Percentiles rank a stretch among this genome's conserved stretches.
These are phyloP conservation scores for Exaiptasia diaphana DNA, from an alignment of 64 coral and sea anemone species.

Conservation along the genomic window DNA sequence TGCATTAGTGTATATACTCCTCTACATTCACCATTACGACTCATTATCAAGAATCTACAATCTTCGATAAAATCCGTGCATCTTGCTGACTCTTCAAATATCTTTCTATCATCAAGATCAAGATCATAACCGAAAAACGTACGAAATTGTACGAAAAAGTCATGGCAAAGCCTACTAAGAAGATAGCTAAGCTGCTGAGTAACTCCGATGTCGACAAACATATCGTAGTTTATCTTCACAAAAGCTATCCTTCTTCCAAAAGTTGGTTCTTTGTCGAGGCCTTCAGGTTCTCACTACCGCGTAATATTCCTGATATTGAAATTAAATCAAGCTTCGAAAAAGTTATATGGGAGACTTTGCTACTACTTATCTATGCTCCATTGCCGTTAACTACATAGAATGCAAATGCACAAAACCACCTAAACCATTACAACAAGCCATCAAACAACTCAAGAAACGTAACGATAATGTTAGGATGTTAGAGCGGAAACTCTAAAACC, in stretches of 20 bases:
- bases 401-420: not conserved
- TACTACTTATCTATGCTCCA: not conserved
- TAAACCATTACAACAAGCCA: not conserved
- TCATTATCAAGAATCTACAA: no score
- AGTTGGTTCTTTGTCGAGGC: not conserved
- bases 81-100: not conserved
- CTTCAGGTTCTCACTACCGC: not conserved
- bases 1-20: no score
- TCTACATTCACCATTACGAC: no score
- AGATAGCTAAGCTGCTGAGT: constrained; percentile 1
- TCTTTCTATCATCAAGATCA: not conserved
- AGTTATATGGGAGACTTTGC: not conserved
- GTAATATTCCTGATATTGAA: not conserved
- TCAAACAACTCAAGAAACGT: not conserved
- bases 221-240: not conserved
- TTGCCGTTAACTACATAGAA: not conserved
- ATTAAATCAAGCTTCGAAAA: not conserved
- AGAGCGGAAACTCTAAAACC: no score
- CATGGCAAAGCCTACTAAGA: not conserved
- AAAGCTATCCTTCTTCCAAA: not conserved
- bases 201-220: not conserved
- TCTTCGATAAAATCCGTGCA: not conserved
- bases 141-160: not conserved
- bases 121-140: not conserved
- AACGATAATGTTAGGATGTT: not conserved